Base-by-base conservation (phyloP, 2,888 invertebrate species). In the Chromoteleia sp. region DNA sequence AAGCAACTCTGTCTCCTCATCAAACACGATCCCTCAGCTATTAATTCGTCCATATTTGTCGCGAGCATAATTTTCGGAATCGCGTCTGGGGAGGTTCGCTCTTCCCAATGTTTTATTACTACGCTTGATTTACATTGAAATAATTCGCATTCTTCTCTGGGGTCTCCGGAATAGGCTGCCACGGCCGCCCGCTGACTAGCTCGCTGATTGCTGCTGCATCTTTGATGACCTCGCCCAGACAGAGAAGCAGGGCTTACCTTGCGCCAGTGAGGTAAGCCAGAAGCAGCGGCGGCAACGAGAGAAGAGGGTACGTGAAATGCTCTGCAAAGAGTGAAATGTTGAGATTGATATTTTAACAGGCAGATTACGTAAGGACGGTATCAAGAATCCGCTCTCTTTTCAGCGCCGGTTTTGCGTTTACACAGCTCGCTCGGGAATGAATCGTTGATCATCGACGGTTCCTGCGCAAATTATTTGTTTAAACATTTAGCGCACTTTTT, bases 181-280 rank as follows among this genome's bases (percentile, higher is more conserved):
- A 87, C 85, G 87, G 86, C 84, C 87, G 87, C 85, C 86, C 87
- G 87, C 85, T 87, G 90, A 90, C 89, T 88, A 89, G 91, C 89
- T 88, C 84, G 88, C 89, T 91, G 91, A 91, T 91, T 91, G 91
- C 91, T 91, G 88, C 83, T 91, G 90, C 91, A 91, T 91, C 89
- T 91, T 91, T 91, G 91, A 91, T 91, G 91, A 91, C 88, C 89
- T 88, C 89, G 88, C 87, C 90, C 90, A 91, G 91, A 91, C 91
- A 86, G 86, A 84, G 85, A 81, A 85, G 85, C 84, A 63, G 59
- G 77, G 78, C 70, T 70, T 54, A 75, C 77, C 76, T 81, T 70
- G 79, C 63, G 45, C 76, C 59, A 43, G 50, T 59, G 67, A 67
- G 59, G 59, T 76, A 61, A 59, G 67, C 68, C 50, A 56, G 76